Evolutionary conservation across 1,140 invertebrate species (phyloP).

Genomic region (Drosophila obscura): DNA sequence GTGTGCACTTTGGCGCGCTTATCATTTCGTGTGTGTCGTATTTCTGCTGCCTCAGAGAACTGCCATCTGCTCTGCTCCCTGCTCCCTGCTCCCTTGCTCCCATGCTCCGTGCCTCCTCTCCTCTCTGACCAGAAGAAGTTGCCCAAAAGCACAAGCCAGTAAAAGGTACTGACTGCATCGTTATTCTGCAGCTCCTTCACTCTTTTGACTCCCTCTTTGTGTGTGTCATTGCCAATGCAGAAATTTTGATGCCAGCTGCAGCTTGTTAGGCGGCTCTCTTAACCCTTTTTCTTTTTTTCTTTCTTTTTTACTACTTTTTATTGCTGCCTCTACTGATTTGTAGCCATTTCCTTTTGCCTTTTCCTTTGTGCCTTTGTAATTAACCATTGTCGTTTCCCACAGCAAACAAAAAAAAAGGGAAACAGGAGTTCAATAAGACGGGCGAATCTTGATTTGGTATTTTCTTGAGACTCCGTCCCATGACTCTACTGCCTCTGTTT

Average conservation of each 20-base stretch:
- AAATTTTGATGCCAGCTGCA: conserved; percentile 67
- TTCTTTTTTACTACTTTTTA: conserved; percentile 10
- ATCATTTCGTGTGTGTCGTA: conserved; percentile 66
- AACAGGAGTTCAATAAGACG: conserved; percentile 17
- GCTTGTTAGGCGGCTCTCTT: conserved; percentile 47
- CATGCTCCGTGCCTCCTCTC: conserved; percentile 16
- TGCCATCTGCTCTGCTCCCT: conserved; percentile 48
- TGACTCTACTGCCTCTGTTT: too few species aligned
- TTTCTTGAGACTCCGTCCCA: too few species aligned
- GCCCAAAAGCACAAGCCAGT: conserved; percentile 24
- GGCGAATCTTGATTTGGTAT: too few species aligned
- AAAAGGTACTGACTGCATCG: conserved; percentile 23
- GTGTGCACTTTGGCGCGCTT: conserved; percentile 65
- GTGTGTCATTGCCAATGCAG: conserved; percentile 61
- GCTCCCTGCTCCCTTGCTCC: conserved; percentile 30
- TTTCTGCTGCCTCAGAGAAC: conserved; percentile 29
- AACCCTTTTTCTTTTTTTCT: not conserved
- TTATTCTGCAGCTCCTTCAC: conserved; percentile 10
- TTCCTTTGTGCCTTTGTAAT: conserved; percentile 9
- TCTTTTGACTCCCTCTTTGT: conserved; percentile 3
- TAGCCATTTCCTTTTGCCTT: not conserved
- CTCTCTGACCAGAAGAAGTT: conserved; percentile 43
- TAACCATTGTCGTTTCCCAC: conserved; percentile 30
- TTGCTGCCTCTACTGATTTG: conserved; percentile 15
- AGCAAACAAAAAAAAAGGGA: too few species aligned